Base-by-base conservation (phyloP, 2,888 invertebrate genomes). In the Tyria jacobaeae region DNA sequence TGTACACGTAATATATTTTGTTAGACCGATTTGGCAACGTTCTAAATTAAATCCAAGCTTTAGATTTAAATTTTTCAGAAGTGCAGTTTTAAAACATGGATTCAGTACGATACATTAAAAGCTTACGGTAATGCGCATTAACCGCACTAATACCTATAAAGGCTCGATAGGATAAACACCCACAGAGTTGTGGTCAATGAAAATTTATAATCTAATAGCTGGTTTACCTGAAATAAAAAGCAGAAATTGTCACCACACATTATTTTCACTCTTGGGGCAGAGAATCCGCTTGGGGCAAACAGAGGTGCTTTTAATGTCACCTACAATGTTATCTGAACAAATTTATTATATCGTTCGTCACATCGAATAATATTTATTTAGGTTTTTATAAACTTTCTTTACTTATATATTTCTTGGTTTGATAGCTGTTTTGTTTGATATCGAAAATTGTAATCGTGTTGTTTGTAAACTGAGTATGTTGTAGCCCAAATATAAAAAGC, bases 281-380 rank as follows among this genome's bases (percentile, higher is more conserved):
- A 54, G 63, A 75, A 66, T 62, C 66, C 55, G 61, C 64, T 59
- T 48, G 65, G 64, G 70, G 64, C 70, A 68, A 52, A 63, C 64
- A 66, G 51, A 69, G 76, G 78, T 69, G 66, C 57, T 71, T 70
- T 70, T 70, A 68, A 70, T 74, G 75, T 74, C 70, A 69, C 67
- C 64, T 66, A 54, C 65, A 71, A 71, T 64, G 70, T 75, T 75
- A 80, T 71, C 68, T 66, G 66, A 73, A 79, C 67, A 68, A 71
- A 72, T 72, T 70, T 77, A 77, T 77, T 75, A 72, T 66, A 75
- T 72, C 65, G 69, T 65, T 66, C 67, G 52, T 69, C 61, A 69
- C 62, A 60, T 58, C 5, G 49, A 34, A 31, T 39, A 62, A 60
- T 71, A 67, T 67, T 71, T 66, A 72, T 75, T 78, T 70, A 70